These are phyloP conservation scores for Hydrochoerus hydrochaeris DNA, from an alignment of 2,113 vertebrate genomes.

Conservation along the genomic window DNA sequence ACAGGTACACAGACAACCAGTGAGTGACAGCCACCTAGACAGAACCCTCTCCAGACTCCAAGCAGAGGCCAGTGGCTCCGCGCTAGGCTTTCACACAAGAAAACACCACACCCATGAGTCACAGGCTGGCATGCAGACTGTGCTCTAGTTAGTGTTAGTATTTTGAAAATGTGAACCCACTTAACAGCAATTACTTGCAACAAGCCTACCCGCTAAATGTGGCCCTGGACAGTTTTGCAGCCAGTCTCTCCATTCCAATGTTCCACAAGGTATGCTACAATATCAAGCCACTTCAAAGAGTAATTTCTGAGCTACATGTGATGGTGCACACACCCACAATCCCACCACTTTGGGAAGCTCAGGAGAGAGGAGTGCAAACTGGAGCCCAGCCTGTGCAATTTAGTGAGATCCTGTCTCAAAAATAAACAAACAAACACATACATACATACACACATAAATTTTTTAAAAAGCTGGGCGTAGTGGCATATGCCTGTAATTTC, in stretches of 20 bases:
- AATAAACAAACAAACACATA: background rate
- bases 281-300: conserved; percentile 15
- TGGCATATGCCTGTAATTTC: background rate
- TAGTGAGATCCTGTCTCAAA: background rate
- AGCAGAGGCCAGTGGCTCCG: background rate
- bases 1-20: background rate
- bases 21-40: background rate
- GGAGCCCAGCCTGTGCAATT: background rate
- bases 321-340: background rate
- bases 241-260: background rate
- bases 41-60: background rate
- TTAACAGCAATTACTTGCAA: conserved; percentile 39
- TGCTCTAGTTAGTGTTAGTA: background rate
- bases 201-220: background rate
- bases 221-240: conserved; percentile 12
- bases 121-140: background rate
- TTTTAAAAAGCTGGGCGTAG: background rate
- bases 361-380: background rate
- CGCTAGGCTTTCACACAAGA: background rate
- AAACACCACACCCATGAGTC: background rate
- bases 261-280: background rate
- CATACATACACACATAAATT: too few species aligned
- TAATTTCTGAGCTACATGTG: background rate
- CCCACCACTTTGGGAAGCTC: background rate
- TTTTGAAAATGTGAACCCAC: conserved; percentile 14